phyloP scores from a whole-genome alignment of 1,140 invertebrate species.

The Hesperophylax magnus region DNA sequence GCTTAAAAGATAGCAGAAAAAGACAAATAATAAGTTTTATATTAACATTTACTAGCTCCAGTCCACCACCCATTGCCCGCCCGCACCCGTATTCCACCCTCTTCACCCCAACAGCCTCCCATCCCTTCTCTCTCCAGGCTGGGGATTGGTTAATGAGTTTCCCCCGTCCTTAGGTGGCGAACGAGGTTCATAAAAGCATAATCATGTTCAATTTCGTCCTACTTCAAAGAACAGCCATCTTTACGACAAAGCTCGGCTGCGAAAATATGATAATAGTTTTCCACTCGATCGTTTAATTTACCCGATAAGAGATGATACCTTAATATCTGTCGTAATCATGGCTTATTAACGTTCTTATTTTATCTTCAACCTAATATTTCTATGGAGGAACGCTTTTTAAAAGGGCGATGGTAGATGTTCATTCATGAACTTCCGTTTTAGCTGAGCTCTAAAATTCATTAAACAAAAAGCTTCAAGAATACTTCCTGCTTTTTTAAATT shows the following conservation, averaged over 20 bases:
- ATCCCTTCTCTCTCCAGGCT: slow-evolving; percentile 1
- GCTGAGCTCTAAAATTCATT: neutral
- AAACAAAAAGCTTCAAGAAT: neutral
- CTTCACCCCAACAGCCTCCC: too few relatives aligned
- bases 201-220: slow-evolving; percentile 50
- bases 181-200: slow-evolving; percentile 50
- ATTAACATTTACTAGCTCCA: slow-evolving; percentile 32
- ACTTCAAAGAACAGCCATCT: slow-evolving; percentile 36
- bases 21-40: slow-evolving; percentile 47
- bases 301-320: slow-evolving; percentile 2
- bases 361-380: neutral
- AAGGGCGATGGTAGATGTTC: neutral
- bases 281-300: slow-evolving; percentile 12
- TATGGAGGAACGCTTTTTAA: neutral
- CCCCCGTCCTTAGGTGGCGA: neutral
- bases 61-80: neutral
- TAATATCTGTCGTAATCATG: slow-evolving; percentile 5
- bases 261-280: slow-evolving; percentile 14
- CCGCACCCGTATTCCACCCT: too few relatives aligned
- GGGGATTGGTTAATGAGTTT: slow-evolving; percentile 18
- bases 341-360: neutral
- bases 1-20: slow-evolving; percentile 16
- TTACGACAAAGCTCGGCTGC: slow-evolving; percentile 2
- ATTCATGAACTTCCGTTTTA: neutral
- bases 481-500: neutral